Evolutionary conservation across 2,113 vertebrate species (phyloP).

Genomic region (Egretta garzetta): DNA sequence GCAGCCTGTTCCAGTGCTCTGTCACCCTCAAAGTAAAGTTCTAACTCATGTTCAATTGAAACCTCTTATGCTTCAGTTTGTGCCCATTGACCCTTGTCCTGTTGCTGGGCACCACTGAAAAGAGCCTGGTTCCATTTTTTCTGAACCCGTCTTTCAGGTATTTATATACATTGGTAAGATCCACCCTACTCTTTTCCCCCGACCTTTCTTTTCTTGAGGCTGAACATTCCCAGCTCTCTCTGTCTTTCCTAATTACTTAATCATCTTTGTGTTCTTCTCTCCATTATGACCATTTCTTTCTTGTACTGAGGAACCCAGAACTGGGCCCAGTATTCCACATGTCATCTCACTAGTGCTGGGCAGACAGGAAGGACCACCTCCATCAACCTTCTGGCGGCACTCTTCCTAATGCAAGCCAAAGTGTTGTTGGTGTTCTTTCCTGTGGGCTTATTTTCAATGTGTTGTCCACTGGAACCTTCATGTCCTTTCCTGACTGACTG

Average conservation of each 20-base stretch:
- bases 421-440: neutral
- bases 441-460: neutral
- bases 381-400: neutral
- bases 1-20: too few relatives aligned
- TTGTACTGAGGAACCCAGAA: neutral
- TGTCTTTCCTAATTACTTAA: neutral
- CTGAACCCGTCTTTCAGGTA: too few relatives aligned
- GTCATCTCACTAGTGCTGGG: neutral
- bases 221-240: neutral
- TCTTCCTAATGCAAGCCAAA: neutral
- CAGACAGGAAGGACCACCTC: neutral
- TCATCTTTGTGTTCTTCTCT: neutral
- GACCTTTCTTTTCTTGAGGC: neutral
- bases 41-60: too few relatives aligned
- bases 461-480: neutral
- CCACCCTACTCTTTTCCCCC: neutral
- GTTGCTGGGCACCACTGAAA: too few relatives aligned
- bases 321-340: neutral
- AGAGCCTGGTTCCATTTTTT: too few relatives aligned
- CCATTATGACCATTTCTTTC: neutral
- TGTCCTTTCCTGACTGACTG: neutral
- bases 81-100: too few relatives aligned
- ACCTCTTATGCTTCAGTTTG: too few relatives aligned
- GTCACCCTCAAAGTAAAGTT: too few relatives aligned
- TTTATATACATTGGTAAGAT: too few relatives aligned